Percentiles rank a stretch among this genome's conserved stretches.
phyloP scores from a whole-genome alignment of 2,113 vertebrate species.

The Thunnus thynnus region DNA sequence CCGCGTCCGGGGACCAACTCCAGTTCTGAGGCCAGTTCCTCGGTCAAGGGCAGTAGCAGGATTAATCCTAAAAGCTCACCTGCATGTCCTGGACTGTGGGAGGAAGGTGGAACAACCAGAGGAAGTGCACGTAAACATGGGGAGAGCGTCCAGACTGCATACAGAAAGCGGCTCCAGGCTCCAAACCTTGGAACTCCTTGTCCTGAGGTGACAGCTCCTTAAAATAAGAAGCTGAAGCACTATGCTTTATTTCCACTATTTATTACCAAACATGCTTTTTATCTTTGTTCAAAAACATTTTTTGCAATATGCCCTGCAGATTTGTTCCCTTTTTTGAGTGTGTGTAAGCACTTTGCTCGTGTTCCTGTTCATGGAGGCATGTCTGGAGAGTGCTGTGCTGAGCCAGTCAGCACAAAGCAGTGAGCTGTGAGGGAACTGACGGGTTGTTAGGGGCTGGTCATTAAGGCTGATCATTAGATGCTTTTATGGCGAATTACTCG shows the following conservation, averaged over 20 bases:
- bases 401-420: conserved; percentile 77
- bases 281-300: conserved; percentile 23
- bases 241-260: background rate
- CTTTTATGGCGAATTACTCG: conserved; percentile 75
- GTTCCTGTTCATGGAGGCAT: conserved; percentile 69
- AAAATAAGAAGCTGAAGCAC: background rate
- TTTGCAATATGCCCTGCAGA: conserved; percentile 37
- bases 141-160: conserved; percentile 74
- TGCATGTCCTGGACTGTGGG: conserved; percentile 69
- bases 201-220: conserved; percentile 68
- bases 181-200: conserved; percentile 66
- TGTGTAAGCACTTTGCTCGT: conserved; percentile 73
- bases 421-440: conserved; percentile 70
- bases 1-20: conserved; percentile 75
- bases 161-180: conserved; percentile 66
- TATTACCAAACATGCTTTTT: conserved; percentile 25
- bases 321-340: conserved; percentile 51
- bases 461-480: conserved; percentile 83
- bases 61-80: conserved; percentile 59
- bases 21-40: conserved; percentile 62
- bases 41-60: conserved; percentile 64
- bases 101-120: conserved; percentile 56
- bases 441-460: conserved; percentile 75
- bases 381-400: conserved; percentile 60
- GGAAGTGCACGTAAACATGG: conserved; percentile 73